Evolutionary conservation across 2,797 vertebrate genomes (phyloP), one percentile per base, ranked within the genome.

Genomic region (Sparidentex hasta): DNA sequence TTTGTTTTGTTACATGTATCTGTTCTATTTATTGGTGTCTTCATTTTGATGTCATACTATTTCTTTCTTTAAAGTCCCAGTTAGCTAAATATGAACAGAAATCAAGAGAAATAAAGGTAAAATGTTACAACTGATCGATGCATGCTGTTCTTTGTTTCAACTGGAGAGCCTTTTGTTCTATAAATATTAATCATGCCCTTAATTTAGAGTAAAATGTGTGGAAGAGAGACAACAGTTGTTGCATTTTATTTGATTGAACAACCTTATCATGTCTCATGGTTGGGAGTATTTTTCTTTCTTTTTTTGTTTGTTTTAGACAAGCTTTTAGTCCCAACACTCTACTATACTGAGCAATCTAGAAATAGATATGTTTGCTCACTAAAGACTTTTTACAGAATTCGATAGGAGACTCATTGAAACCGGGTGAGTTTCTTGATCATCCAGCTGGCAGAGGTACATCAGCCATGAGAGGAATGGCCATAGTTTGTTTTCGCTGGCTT

Each of bases 181-280:
- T 63, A n/a, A 73, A 72, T 67, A 25, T 74, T 59, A 62, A 23
- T 82, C 90, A 91, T 90, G 89, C 79, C 77, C 18, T 73, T 70
- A 14, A 79, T 65, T 71, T 18, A 48, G 46, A 73, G 43, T 85
- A 25, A 62, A 83, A 82, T 75, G 25, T 63, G 51, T 78, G 55
- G 20, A 76, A 65, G 72, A 83, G 43, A 67, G 66, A 81, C 11
- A 64, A 71, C 23, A 51, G 5, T 38, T 68, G 16, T 71, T 76
- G 18, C 11, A 52, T 63, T 55, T 38, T 77, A 55, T 86, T 68
- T 67, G 0, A 43, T 59, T 71, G 65, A 66, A 81, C n/a, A 62
- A 80, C 48, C 44, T 41, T 46, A 13, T 69, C 17, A 56, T 66
- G 29, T 76, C 21, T 70, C 21, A 65, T 73, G 17, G 21, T 67